Conservation (phyloP, 1,140 invertebrate species). For the Centruroides vittatus region DNA sequence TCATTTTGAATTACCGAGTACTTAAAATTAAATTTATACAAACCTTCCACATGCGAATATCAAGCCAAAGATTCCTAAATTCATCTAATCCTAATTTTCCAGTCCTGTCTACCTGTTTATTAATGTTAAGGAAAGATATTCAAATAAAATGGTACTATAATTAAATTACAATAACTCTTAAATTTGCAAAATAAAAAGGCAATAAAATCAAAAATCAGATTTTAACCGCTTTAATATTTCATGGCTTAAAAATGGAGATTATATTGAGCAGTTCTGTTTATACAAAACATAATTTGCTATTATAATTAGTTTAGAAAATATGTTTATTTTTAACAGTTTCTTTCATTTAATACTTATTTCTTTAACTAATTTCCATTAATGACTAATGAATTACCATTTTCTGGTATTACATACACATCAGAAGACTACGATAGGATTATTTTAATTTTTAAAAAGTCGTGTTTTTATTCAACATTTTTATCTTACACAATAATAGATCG, state of each 20-base stretch:
- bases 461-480: background rate
- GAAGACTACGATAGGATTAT: background rate
- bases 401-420: too few relatives aligned
- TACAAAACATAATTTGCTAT: too few relatives aligned
- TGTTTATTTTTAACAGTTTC: background rate
- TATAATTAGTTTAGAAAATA: background rate
- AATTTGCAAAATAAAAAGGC: background rate
- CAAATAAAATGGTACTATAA: background rate
- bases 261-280: too few relatives aligned
- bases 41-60: conserved; percentile 80
- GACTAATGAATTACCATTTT: too few relatives aligned
- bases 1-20: too few relatives aligned
- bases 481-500: background rate
- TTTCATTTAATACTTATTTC: too few relatives aligned
- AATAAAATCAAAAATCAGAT: background rate
- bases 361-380: too few relatives aligned
- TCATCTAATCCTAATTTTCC: conserved; percentile 90
- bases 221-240: background rate
- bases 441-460: background rate
- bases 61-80: conserved; percentile 71
- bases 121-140: background rate
- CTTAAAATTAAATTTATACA: background rate
- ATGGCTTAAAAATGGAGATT: too few relatives aligned
- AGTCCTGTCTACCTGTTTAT: conserved; percentile 36
- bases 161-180: background rate